These are phyloP conservation scores for Torymus aiolomorphi DNA, from an alignment of 2,888 invertebrate genomes.

Conservation along the genomic window DNA sequence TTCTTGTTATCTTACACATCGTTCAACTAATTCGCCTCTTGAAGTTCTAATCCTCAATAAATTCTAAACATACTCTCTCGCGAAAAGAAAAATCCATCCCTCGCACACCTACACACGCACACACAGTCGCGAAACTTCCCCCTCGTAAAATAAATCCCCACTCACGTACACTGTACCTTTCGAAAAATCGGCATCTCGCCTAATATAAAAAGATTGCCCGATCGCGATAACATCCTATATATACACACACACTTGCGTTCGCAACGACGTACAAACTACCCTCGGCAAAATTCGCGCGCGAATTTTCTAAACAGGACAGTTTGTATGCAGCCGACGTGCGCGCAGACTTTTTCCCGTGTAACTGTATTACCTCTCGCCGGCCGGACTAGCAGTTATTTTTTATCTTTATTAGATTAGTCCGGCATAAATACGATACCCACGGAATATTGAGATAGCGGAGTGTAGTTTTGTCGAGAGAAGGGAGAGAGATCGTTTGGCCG, in stretches of 20 bases:
- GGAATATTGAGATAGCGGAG: neutral
- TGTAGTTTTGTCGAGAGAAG: constrained; percentile 17
- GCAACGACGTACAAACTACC: too few species aligned
- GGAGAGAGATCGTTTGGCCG: constrained; percentile 5
- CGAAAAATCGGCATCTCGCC: constrained; percentile 10
- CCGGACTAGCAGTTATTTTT: constrained; percentile 72
- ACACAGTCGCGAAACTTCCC: too few species aligned
- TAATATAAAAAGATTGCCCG: constrained; percentile 27
- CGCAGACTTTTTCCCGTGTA: constrained; percentile 59
- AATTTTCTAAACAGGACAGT: constrained; percentile 69
- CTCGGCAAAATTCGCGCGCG: constrained; percentile 10
- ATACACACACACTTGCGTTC: too few species aligned
- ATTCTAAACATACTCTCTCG: neutral
- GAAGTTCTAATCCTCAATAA: neutral
- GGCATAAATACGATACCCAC: constrained; percentile 25
- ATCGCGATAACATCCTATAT: constrained; percentile 1
- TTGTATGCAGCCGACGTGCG: constrained; percentile 73
- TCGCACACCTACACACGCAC: too few species aligned
- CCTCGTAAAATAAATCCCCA: too few species aligned
- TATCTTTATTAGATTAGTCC: constrained; percentile 74
- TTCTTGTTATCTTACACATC: too few species aligned
- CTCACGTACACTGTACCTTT: too few species aligned
- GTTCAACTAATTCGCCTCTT: too few species aligned
- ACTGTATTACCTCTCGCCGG: constrained; percentile 56
- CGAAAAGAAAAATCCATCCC: too few species aligned